Percentiles rank a stretch among this genome's conserved stretches.
Conservation (phyloP, 2,797 vertebrate genomes). For the Mycteria americana region DNA sequence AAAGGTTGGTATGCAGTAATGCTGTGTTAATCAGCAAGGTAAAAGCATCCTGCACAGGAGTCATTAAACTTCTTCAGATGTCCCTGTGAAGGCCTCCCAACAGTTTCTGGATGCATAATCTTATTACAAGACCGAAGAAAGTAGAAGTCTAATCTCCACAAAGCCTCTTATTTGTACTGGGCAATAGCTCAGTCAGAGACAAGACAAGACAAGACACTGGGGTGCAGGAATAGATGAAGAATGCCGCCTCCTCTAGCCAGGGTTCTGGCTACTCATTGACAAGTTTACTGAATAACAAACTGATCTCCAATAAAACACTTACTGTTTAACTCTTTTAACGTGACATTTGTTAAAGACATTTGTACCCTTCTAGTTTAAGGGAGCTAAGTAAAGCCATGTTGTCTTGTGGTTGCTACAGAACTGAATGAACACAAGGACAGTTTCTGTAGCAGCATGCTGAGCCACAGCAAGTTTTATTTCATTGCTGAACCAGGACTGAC, state of each 20-base stretch:
- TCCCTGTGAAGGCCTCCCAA: neutral
- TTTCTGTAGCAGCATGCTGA: neutral
- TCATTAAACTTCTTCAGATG: neutral
- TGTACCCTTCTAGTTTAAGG: neutral
- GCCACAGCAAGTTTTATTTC: neutral
- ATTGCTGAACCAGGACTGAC: neutral
- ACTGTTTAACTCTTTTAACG: neutral
- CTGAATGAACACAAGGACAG: neutral
- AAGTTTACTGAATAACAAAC: neutral
- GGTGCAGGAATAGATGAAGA: neutral
- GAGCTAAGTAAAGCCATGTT: neutral
- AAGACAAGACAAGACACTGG: neutral
- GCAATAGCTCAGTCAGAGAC: neutral
- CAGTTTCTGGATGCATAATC: neutral
- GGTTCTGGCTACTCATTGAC: neutral
- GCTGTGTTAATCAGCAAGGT: neutral
- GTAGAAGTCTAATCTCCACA: neutral
- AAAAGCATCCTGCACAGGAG: neutral
- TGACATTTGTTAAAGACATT: neutral
- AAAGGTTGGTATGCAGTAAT: neutral
- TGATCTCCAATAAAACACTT: neutral
- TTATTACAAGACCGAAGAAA: neutral
- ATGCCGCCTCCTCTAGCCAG: neutral
- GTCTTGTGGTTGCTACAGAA: neutral
- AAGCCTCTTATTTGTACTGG: neutral